Evolutionary conservation across 30 jellyfish, hydroid and myxozoan genomes (phyloP).

Genomic region (Turritopsis dohrnii): DNA sequence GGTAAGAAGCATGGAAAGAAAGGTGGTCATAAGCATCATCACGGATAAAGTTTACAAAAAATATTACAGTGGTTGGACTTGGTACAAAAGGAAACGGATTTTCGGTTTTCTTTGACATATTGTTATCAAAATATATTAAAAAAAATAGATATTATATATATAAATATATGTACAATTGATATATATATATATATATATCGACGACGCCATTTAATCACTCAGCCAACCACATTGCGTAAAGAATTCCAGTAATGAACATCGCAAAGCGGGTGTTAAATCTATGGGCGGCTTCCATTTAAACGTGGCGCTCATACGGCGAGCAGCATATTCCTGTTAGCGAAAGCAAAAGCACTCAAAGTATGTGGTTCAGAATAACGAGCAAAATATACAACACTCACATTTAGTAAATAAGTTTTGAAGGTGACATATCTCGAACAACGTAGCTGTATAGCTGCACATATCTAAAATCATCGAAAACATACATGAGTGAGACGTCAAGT

Average conservation of each 20-base stretch:
- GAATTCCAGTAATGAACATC: conserved; percentile 1
- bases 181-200: not conserved
- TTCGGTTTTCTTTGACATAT: not conserved
- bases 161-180: too few species aligned
- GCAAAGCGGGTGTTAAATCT: conserved; percentile 7
- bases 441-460: conserved; percentile 64
- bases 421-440: conserved; percentile 77
- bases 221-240: conserved; percentile 39
- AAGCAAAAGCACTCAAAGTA: not conserved
- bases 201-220: conserved; percentile 17
- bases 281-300: conserved; percentile 22
- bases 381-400: conserved; percentile 32
- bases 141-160: not conserved
- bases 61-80: too few species aligned
- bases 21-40: not conserved
- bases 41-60: too few species aligned
- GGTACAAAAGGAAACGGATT: not conserved
- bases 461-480: conserved; percentile 30
- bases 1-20: not conserved
- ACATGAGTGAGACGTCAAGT: not conserved
- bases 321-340: conserved; percentile 18
- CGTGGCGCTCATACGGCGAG: conserved; percentile 21
- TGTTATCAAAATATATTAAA: too few species aligned
- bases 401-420: conserved; percentile 54
- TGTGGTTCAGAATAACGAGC: not conserved